Evolutionary conservation across 2,888 invertebrate species (phyloP).

Genomic region (Crematogaster levior): DNA sequence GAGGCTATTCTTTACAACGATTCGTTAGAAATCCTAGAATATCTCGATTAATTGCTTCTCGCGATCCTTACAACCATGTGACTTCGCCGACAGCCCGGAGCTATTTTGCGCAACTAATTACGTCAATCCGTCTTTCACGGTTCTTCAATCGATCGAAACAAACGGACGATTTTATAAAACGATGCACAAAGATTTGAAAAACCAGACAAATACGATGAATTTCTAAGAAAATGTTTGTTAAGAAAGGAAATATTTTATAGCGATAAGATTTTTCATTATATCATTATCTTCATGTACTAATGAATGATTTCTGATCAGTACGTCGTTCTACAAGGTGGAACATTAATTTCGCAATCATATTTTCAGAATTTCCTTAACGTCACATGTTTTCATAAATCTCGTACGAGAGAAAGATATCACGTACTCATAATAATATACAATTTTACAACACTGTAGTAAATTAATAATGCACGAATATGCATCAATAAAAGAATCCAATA

Average conservation of each 20-base stretch:
- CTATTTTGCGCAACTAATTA: slow-evolving; percentile 10
- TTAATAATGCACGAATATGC: neutral
- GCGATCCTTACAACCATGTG: neutral
- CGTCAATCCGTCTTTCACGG: neutral
- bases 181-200: neutral
- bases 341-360: neutral
- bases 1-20: neutral
- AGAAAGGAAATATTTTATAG: neutral
- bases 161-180: neutral
- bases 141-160: neutral
- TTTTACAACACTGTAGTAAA: neutral
- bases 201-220: neutral
- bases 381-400: neutral
- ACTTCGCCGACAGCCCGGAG: neutral
- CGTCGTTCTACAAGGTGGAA: neutral
- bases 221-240: neutral
- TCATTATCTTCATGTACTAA: neutral
- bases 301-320: slow-evolving; percentile 10
- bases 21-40: slow-evolving; percentile 25
- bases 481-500: neutral
- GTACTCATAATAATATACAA: slow-evolving; percentile 3
- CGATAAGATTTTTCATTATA: slow-evolving; percentile 24
- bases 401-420: neutral
- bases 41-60: slow-evolving; percentile 10
- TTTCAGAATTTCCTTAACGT: slow-evolving; percentile 1